Evolutionary conservation across 2,113 vertebrate genomes (phyloP), one percentile per base, ranked within the genome.

Genomic region (Otolemur garnettii): DNA sequence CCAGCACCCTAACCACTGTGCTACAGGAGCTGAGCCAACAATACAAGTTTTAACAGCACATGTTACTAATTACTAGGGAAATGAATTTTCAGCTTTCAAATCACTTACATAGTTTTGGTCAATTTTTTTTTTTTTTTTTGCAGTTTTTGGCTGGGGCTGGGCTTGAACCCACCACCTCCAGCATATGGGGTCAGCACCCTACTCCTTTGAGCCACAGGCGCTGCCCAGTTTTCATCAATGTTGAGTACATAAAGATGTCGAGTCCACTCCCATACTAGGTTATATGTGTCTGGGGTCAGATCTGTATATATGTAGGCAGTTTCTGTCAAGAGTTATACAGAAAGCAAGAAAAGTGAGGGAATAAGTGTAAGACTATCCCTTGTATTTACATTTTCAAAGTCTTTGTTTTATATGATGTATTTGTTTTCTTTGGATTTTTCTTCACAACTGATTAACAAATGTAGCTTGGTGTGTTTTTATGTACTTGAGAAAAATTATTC

Each of bases 31-130:
- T 7, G 45, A 50, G 45, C 45, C 45, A 95, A 57, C 24, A 94
- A 72, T 22, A 68, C 45, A 59, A 0, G 78, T 93, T 94, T 87
- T 68, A 83, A 83, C 26, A 22, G 28, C 14, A 42, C 11, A 64
- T 93, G 60, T 94, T 88, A 82, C 64, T 90, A 59, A 91, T 80
- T 79, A 38, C 66, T 22, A 35, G 28, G 74, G 50, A 95, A 86
- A 60, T 45, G 28, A 86, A 33, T 79, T 57, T 64, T n/a, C 33
- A 62, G 68, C 55, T 92, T 78, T 57, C 57, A 55, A 90, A 69
- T 79, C 38, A 60, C 75, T 62, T 68, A 68, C 22, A 75, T 72
- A 35, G 22, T 91, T 87, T 69, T 60, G 66, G 60, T 59, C 38
- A 38, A 38, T 3, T 38, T 38, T 38, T 38, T 38, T 38, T 38